These are phyloP conservation scores for Meteorus colon DNA, from an alignment of 2,888 invertebrate genomes.

Conservation along the genomic window DNA sequence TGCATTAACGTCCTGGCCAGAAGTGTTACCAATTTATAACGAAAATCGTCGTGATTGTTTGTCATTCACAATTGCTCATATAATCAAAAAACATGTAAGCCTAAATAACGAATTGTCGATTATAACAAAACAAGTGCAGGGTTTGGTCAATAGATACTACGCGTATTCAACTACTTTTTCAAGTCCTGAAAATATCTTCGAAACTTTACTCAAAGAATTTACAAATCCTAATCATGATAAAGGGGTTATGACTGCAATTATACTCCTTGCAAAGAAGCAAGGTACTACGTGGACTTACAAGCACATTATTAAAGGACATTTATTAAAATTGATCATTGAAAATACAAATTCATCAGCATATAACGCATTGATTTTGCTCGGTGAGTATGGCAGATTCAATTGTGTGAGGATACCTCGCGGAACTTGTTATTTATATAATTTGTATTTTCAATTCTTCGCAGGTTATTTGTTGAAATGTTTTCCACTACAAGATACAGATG, in stretches of 20 bases:
- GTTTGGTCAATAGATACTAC: constrained; percentile 68
- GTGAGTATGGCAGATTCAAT: constrained; percentile 48
- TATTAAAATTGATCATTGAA: constrained; percentile 62
- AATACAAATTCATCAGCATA: constrained; percentile 56
- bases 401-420: not conserved
- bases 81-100: constrained; percentile 61
- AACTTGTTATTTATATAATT: not conserved
- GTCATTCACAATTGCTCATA: constrained; percentile 70
- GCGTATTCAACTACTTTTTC: constrained; percentile 68
- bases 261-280: constrained; percentile 71
- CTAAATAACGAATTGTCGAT: constrained; percentile 49
- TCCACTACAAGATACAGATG: constrained; percentile 53
- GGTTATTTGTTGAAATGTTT: constrained; percentile 64
- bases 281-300: constrained; percentile 69
- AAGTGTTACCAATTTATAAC: constrained; percentile 71
- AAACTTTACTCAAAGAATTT: constrained; percentile 66
- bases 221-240: constrained; percentile 57
- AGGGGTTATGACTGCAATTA: constrained; percentile 62
- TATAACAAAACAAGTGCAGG: constrained; percentile 66
- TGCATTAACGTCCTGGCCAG: constrained; percentile 73
- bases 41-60: constrained; percentile 61
- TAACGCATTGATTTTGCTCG: constrained; percentile 62
- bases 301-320: constrained; percentile 63
- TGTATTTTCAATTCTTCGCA: constrained; percentile 43
- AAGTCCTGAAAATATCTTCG: constrained; percentile 60